Evolutionary conservation across 2,888 invertebrate genomes (phyloP), one percentile per base, ranked within the genome.

Genomic region (Aromia moschata): DNA sequence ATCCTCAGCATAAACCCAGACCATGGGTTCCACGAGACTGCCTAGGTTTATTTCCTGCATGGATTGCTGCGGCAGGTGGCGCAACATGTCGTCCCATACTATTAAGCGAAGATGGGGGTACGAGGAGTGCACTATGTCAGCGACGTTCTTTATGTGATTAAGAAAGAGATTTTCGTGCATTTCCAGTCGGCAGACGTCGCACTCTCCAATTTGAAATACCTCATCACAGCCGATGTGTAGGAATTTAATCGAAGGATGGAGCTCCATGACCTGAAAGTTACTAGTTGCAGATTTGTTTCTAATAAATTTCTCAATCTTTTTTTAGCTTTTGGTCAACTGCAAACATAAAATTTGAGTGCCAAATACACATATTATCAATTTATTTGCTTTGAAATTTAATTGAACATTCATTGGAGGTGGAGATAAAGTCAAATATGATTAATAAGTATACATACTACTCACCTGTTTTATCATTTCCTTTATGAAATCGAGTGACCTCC

Each of bases 71-170:
- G 86, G 82, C 65, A 89, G 82, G 68, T 87, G 86, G 0, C 91
- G 79, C 54, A 92, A 77, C 90, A 92, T 92, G 75, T 92, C 92
- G 72, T 92, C 92, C 92, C 92, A 92, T 71, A 92, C 87, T 56
- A 92, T 86, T 0, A 89, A 83, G 11, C 83, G 84, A 14, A 89
- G 75, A 12, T 83, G 79, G 0, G 85, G 84, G 79, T 87, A 86
- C 45, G 83, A 84, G 7, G 81, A 79, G 40, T 84, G 84, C 10
- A 91, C 84, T 64, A 87, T 84, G 40, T 80, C 81, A 2, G 86
- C 86, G 15, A 89, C 84, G 59, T 83, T 82, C 2, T 83, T 82
- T 5, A 89, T 86, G 74, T 90, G 89, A 20, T 83, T 81, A 11
- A 89, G 75, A 73, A 89, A 89, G n/a, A 89, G 72, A 46, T 83